phyloP scores from a whole-genome alignment of 2,113 vertebrate species.

The Forbesichthys papilliferus region DNA sequence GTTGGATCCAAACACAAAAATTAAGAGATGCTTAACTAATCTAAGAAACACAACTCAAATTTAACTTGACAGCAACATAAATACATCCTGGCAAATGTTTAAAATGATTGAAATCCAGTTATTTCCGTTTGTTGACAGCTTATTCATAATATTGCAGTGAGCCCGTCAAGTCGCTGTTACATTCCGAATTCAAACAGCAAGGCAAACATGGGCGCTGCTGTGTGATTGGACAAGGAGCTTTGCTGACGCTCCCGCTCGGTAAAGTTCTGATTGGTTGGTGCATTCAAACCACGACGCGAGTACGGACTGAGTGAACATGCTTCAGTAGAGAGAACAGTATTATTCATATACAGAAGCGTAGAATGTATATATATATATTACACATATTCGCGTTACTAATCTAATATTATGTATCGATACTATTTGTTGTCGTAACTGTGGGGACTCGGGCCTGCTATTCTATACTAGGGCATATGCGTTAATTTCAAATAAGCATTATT shows the following conservation, averaged over 20 bases:
- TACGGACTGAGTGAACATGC: too few species aligned
- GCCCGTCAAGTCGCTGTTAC: neutral
- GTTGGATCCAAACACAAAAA: too few species aligned
- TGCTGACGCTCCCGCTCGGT: neutral
- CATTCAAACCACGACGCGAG: conserved; percentile 69
- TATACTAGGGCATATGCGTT: too few species aligned
- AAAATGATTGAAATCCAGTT: neutral
- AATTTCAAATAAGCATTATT: too few species aligned
- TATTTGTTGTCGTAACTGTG: too few species aligned
- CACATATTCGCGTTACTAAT: too few species aligned
- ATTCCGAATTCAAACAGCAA: conserved; percentile 75
- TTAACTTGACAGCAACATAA: neutral
- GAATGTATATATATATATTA: too few species aligned
- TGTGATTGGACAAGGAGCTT: conserved; percentile 64
- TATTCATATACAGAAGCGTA: neutral
- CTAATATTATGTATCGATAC: too few species aligned
- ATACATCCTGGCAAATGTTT: conserved; percentile 16
- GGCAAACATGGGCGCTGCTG: conserved; percentile 36
- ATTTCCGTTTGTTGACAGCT: conserved; percentile 41
- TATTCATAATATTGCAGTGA: neutral
- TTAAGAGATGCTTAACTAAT: neutral
- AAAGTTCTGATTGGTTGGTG: conserved; percentile 67
- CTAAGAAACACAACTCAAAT: neutral
- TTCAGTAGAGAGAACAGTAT: neutral
- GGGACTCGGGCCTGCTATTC: too few species aligned